Conservation (phyloP, 2,113 vertebrate genomes). For the Athene noctua region DNA sequence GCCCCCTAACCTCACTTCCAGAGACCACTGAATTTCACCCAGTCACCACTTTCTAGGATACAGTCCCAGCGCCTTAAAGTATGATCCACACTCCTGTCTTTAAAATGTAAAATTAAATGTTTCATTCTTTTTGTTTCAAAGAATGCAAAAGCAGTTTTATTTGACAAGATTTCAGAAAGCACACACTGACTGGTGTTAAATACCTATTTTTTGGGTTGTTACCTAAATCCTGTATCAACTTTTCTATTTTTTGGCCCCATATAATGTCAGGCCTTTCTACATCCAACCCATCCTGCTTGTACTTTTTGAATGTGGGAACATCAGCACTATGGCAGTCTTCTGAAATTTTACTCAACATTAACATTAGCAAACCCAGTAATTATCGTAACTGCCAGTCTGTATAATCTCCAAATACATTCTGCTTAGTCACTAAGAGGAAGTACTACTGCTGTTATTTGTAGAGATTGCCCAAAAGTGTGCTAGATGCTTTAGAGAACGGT, state of each 20-base stretch:
- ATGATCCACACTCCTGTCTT: not conserved
- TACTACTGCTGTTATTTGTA: not conserved
- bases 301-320: not conserved
- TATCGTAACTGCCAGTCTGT: not conserved
- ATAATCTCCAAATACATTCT: constrained; percentile 19
- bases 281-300: not conserved
- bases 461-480: not conserved
- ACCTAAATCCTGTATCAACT: not conserved
- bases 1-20: not conserved
- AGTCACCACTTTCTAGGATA: not conserved
- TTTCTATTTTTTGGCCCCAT: not conserved
- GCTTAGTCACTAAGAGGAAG: constrained; percentile 45
- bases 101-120: not conserved
- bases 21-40: not conserved
- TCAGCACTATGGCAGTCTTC: not conserved
- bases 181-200: not conserved
- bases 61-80: not conserved
- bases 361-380: not conserved
- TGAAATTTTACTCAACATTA: not conserved
- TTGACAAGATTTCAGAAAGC: not conserved
- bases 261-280: not conserved
- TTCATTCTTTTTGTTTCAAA: not conserved
- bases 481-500: not conserved
- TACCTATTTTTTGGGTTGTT: not conserved
- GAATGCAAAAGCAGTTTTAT: not conserved